phyloP scores from a whole-genome alignment of 2,113 vertebrate genomes.

The Xerus inauris region DNA sequence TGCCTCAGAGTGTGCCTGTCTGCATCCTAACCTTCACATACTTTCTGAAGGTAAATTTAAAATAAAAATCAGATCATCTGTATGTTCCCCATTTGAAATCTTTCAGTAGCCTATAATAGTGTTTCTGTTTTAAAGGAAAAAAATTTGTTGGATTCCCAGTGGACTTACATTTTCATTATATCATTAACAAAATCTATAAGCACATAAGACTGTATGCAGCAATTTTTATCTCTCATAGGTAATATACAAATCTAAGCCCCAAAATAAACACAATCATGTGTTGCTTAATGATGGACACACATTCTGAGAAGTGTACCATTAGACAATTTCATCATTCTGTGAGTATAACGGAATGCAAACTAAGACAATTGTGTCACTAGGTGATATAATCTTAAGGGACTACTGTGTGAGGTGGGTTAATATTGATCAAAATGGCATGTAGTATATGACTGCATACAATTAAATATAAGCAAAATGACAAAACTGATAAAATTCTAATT shows the following conservation, averaged over 20 bases:
- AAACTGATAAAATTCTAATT: slow-evolving; percentile 15
- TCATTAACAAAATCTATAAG: slow-evolving; percentile 21
- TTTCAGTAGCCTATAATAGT: neutral
- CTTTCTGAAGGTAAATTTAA: neutral
- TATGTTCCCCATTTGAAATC: neutral
- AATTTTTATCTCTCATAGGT: neutral
- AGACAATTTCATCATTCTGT: neutral
- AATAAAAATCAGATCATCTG: neutral
- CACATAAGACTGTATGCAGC: neutral
- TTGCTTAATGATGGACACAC: neutral
- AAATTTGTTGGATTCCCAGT: neutral
- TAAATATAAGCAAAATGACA: neutral
- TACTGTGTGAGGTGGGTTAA: no score
- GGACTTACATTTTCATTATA: slow-evolving; percentile 50
- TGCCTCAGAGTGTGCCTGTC: neutral
- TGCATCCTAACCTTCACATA: neutral
- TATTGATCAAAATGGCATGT: neutral
- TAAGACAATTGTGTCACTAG: no score
- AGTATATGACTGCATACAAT: neutral
- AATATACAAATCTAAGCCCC: neutral
- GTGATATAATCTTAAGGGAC: neutral
- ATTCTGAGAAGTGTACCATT: neutral
- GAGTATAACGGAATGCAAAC: neutral
- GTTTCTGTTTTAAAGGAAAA: neutral
- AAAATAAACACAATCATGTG: neutral